These are phyloP conservation scores for Anguilla megastoma DNA, from an alignment of 2,797 vertebrate species.

Conservation along the genomic window DNA sequence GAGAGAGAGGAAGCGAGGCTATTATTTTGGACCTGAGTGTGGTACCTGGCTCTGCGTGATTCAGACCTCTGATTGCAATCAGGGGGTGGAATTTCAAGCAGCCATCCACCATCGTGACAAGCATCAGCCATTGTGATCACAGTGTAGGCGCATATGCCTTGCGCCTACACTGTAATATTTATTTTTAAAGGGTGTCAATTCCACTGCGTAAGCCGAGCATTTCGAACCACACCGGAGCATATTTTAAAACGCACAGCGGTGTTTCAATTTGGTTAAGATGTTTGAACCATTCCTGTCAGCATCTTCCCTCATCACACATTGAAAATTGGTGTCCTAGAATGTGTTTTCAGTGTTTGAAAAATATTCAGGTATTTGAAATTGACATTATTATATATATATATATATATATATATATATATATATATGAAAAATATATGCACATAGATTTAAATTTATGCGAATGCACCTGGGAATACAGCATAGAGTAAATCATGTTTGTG, in stretches of 20 bases:
- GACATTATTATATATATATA: too few relatives aligned
- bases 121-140: too few relatives aligned
- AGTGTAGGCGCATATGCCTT: not conserved
- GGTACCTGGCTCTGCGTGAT: not conserved
- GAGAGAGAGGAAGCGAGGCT: constrained; percentile 29
- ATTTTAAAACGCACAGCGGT: not conserved
- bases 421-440: not conserved
- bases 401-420: not conserved
- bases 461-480: not conserved
- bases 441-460: not conserved
- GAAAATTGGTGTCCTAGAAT: not conserved
- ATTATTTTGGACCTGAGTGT: not conserved
- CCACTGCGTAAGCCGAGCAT: not conserved
- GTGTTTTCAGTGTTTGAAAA: not conserved
- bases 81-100: constrained; percentile 24
- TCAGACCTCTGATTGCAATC: constrained; percentile 25
- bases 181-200: not conserved
- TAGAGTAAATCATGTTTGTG: not conserved
- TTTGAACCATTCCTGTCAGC: not conserved
- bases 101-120: not conserved
- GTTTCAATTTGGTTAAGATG: not conserved
- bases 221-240: not conserved
- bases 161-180: not conserved
- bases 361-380: not conserved
- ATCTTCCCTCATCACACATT: not conserved